Percentiles rank a stretch among this genome's conserved stretches.
phyloP scores from a whole-genome alignment of 2,113 vertebrate species.

The Gallinago media region DNA sequence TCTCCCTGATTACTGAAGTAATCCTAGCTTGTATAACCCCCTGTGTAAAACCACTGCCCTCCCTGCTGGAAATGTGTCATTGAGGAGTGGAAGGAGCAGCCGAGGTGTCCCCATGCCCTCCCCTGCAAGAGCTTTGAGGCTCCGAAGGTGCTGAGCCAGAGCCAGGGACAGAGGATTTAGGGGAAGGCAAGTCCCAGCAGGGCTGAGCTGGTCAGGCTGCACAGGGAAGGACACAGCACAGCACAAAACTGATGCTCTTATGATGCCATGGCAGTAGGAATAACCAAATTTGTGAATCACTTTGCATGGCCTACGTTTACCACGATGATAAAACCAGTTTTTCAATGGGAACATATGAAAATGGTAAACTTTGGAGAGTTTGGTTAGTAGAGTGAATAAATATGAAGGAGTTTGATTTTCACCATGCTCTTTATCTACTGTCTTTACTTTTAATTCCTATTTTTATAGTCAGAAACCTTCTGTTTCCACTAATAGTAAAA shows the following conservation, averaged over 20 bases:
- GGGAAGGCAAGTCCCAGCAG: background rate
- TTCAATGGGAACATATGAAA: background rate
- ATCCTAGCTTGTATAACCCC: background rate
- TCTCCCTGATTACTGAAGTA: background rate
- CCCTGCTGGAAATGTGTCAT: accelerated
- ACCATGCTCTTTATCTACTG: background rate
- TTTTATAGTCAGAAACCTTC: background rate
- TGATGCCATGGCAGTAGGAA: background rate
- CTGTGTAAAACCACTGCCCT: background rate
- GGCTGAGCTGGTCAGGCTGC: background rate
- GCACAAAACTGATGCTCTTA: background rate
- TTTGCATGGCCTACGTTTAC: background rate
- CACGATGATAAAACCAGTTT: background rate
- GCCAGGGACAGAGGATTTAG: background rate
- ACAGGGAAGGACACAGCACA: background rate
- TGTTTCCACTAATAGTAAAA: background rate
- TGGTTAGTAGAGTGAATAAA: background rate
- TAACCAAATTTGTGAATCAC: too few species aligned
- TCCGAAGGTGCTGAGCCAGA: background rate
- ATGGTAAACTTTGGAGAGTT: background rate
- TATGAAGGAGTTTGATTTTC: background rate
- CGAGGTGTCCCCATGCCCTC: background rate
- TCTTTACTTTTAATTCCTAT: background rate
- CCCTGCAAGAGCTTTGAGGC: background rate
- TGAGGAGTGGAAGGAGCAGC: background rate